Conservation (phyloP, 2,888 invertebrate species). For the Synanthedon tipuliformis region DNA sequence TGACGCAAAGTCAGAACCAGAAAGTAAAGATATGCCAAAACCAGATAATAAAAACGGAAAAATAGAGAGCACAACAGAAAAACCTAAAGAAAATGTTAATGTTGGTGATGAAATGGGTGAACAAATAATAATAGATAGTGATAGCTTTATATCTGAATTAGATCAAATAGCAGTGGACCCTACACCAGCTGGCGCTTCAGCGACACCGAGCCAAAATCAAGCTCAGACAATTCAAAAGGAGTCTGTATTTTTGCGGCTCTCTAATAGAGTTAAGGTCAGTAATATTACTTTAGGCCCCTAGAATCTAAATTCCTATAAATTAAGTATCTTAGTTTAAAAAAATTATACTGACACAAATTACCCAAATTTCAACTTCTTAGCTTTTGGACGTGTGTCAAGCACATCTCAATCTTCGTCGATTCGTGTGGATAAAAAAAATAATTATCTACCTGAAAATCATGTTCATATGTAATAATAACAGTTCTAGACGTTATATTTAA, state of each 20-base stretch:
- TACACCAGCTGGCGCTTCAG: conserved; percentile 39
- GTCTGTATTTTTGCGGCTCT: conserved; percentile 94
- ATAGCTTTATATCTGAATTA: conserved; percentile 66
- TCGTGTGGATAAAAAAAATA: too few species aligned
- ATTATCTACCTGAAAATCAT: too few species aligned
- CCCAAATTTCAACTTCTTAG: too few species aligned
- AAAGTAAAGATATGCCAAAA: conserved; percentile 33
- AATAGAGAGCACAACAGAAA: conserved; percentile 29
- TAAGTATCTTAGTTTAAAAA: too few species aligned
- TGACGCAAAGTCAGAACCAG: conserved; percentile 26
- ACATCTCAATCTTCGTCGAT: too few species aligned
- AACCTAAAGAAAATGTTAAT: conserved; percentile 33
- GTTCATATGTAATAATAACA: too few species aligned
- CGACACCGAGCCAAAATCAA: conserved; percentile 37
- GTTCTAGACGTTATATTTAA: too few species aligned
- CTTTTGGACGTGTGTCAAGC: too few species aligned
- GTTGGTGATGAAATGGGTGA: conserved; percentile 37
- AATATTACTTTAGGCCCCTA: neutral
- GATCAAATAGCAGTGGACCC: conserved; percentile 64
- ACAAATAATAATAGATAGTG: conserved; percentile 51
- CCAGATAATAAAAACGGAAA: conserved; percentile 38
- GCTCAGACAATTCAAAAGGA: conserved; percentile 78
- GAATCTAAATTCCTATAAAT: too few species aligned
- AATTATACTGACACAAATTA: too few species aligned
- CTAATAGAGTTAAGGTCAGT: conserved; percentile 92